Conservation (phyloP, 1,140 invertebrate species). For the Ericerus pela region DNA sequence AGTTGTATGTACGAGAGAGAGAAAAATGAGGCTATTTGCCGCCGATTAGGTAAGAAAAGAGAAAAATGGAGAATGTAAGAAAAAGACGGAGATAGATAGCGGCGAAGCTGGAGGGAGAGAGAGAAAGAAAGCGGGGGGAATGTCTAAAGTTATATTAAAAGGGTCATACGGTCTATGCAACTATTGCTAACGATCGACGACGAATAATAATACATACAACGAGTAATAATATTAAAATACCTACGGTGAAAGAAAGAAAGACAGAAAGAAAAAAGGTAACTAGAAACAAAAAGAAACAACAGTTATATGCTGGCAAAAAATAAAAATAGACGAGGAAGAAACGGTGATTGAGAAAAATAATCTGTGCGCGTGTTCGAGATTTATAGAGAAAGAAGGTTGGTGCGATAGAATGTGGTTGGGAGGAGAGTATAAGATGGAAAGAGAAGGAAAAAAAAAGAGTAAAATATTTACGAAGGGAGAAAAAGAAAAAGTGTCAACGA, state of each 20-base stretch:
- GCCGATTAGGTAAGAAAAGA: not conserved
- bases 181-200: constrained; percentile 8
- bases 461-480: constrained; percentile 2
- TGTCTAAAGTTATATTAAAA: no score
- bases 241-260: no score
- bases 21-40: not conserved
- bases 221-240: no score
- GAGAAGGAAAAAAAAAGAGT: not conserved
- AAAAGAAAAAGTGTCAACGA: constrained; percentile 13
- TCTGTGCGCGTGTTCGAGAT: no score
- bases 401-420: constrained; percentile 25
- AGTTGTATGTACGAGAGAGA: not conserved
- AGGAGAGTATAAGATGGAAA: constrained; percentile 18
- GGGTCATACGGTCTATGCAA: constrained; percentile 6
- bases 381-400: constrained; percentile 23
- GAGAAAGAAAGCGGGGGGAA: no score
- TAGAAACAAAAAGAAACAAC: no score
- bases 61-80: not conserved
- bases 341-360: no score
- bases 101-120: not conserved
- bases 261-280: no score
- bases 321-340: no score
- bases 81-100: not conserved
- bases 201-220: constrained; percentile 5
- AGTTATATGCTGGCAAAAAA: no score